Evolutionary conservation across 2,888 invertebrate genomes (phyloP), one percentile per base, ranked within the genome.

Genomic region (Anoplius nigerrimus): DNA sequence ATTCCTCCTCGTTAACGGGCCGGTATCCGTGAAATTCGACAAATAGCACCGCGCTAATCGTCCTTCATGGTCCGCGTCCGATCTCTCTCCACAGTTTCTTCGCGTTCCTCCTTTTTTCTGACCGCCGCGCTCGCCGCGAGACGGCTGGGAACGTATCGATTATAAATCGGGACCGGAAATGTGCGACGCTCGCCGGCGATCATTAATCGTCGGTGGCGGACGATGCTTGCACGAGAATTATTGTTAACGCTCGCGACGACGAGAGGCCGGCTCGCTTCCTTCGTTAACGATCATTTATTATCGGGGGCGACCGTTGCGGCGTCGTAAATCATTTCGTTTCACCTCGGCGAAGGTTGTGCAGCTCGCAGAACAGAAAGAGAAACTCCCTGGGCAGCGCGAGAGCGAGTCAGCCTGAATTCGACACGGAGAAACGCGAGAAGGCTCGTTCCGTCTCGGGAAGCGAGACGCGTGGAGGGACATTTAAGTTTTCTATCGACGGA

Each of bases 271-370:
- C n/a, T 16, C 48, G 16, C 8, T 8, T 48, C n/a, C 34, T 34
- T 59, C 58, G 58, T 59, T 59, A 59, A 59, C 22, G 24, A 59
- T 59, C 45, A 59, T 59, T 59, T 59, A 59, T 59, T 24, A 46
- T 16, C 24, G 45, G 27, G 45, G 27, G n/a, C 34, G 34, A 24
- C 58, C 15, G 58, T 48, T 46, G 46, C 45, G 21, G 24, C 27
- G 58, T 24, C 58, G 46, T 59, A 59, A 59, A 16, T 59, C 58
- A 59, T 59, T 27, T 45, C 48, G 15, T 59, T 59, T 59, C 43
- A 20, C 48, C n/a, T 59, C 11, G n/a, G 61, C 59, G 45, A 15
- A 27, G 24, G 24, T 15, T 42, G 21, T 27, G 18, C 22, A 53
- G 43, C 48, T 6, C 34, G 6, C 4, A 34, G 11, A 11, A 34